Evolutionary conservation across 2,113 vertebrate species (phyloP).

Genomic region (Cephalopterus ornatus): DNA sequence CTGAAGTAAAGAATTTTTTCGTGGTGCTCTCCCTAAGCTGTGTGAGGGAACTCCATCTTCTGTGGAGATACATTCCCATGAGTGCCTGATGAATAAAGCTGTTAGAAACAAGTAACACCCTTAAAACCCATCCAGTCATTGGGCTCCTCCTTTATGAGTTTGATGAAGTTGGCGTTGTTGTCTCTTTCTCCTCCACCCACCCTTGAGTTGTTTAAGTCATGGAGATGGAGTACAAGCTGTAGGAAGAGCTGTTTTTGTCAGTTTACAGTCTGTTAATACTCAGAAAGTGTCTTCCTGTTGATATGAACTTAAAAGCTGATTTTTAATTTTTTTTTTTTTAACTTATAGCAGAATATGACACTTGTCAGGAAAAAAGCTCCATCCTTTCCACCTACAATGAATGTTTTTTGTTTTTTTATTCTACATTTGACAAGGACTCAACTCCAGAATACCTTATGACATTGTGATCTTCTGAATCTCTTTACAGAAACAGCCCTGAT

Average conservation of each 20-base stretch:
- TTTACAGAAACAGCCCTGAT: not conserved
- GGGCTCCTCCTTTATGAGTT: not conserved
- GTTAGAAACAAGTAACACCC: not conserved
- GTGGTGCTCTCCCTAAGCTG: not conserved
- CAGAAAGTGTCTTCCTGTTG: not conserved
- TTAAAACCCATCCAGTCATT: not conserved
- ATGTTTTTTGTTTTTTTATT: not conserved
- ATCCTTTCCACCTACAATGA: not conserved
- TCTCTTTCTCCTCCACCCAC: not conserved
- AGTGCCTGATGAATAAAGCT: not conserved
- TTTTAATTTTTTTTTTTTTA: not conserved
- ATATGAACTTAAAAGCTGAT: not conserved
- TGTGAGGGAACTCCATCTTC: not conserved
- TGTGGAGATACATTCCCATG: not conserved
- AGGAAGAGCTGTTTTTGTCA: not conserved
- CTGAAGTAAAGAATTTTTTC: not conserved
- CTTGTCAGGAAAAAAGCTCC: not conserved
- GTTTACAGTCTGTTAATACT: not conserved
- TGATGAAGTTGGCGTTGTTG: not conserved
- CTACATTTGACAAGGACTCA: not conserved
- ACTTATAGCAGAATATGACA: not conserved
- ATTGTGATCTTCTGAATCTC: not conserved
- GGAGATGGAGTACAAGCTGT: not conserved
- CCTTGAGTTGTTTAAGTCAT: constrained; percentile 5
- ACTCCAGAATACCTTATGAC: not conserved